A percentile compares a stretch with the other conserved stretches of the same genome.
These are phyloP conservation scores for Premnoplex brunnescens DNA, from an alignment of 2,797 vertebrate genomes.

Conservation along the genomic window DNA sequence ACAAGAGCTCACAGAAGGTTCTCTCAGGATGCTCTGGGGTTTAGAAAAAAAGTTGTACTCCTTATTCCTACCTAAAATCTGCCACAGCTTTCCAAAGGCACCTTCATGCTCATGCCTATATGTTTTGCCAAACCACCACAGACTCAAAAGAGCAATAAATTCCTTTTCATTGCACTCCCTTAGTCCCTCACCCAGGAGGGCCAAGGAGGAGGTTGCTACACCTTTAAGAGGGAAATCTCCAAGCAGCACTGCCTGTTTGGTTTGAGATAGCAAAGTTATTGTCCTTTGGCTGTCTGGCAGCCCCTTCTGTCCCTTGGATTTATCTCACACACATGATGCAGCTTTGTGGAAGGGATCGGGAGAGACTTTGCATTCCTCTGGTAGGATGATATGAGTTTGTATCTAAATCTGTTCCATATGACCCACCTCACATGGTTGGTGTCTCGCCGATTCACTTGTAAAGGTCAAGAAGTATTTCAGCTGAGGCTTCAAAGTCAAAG, in stretches of 20 bases:
- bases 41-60: background rate
- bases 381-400: conserved; percentile 78
- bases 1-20: background rate
- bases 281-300: conserved; percentile 65
- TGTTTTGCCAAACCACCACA: background rate
- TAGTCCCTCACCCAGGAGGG: background rate
- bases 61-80: background rate
- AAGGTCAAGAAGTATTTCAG: conserved; percentile 63
- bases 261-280: conserved; percentile 43
- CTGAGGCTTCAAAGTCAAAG: conserved; percentile 34
- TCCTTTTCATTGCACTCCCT: background rate
- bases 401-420: conserved; percentile 96
- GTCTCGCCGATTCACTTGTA: conserved; percentile 71
- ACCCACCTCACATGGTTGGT: conserved; percentile 88
- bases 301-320: conserved; percentile 61
- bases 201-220: background rate
- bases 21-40: background rate
- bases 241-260: background rate
- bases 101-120: fast-evolving
- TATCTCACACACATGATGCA: conserved; percentile 79
- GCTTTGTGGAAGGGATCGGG: conserved; percentile 74
- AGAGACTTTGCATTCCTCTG: conserved; percentile 80
- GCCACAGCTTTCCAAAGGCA: background rate
- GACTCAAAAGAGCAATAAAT: background rate
- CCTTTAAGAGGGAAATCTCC: conserved; percentile 28